Base-by-base conservation (phyloP, 1,140 invertebrate genomes). In the Cataglyphis hispanica region DNA sequence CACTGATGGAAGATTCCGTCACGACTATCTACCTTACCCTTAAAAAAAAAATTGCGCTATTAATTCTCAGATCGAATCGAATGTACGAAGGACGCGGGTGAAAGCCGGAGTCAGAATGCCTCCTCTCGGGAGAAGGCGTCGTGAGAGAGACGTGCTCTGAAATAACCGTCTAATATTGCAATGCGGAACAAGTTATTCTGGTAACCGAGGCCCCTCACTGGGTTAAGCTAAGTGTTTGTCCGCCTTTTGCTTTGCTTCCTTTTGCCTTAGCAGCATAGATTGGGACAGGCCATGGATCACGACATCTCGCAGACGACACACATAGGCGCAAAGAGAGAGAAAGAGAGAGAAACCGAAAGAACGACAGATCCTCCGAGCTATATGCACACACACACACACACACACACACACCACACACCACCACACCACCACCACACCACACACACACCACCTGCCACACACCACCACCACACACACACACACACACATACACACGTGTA, bases 91-190 rank as follows among this genome's bases (percentile, higher is more conserved):
- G 78, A 85, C 40, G 58, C 70, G 77, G 46, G 81, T 27, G 75
- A 84, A 88, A 90, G 81, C 66, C 37, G 75, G 10, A 66, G 60
- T 37, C 60, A 64, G 88, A 72, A 80, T 83, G 66, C 78, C 67
- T 81, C 83, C 85, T 89, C 84, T 50, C 56, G 58, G 69, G 61
- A 83, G 87, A 77, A 69, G 37, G 37, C 67, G 63, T 86, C 61
- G 87, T 50, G 86, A 86, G 85, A 85, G 86, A 86, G 85, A 85
- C 67, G 81, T 76, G 85, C 64, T 84, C 87, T 92, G 84, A 93
- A 94, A 94, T 94, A 94, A 91, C 91, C 91, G 87, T 92, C 93
- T 94, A 94, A 94, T 94, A 94, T 93, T 93, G 93, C 93, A 94
- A 93, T 92, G 92, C 93, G 92, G 93, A 94, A 94, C 93, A 91